Evolutionary conservation across 2,797 vertebrate genomes (phyloP).

Genomic region (Argya squamiceps): DNA sequence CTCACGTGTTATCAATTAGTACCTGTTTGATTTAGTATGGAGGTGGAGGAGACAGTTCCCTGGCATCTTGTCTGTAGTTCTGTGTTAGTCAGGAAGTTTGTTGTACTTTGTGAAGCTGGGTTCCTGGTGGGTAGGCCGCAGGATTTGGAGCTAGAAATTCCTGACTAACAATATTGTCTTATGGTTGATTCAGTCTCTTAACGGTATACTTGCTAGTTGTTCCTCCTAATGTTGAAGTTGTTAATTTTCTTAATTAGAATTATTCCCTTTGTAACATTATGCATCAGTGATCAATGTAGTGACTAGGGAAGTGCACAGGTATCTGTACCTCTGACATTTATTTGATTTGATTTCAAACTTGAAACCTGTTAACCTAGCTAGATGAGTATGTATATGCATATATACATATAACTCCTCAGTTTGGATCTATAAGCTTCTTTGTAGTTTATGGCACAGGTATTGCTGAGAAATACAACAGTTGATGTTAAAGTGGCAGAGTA

Average conservation of each 20-base stretch:
- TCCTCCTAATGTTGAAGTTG: background rate
- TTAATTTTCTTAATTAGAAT: background rate
- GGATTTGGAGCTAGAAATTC: background rate
- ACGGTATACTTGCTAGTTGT: background rate
- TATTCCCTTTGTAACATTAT: background rate
- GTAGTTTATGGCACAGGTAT: background rate
- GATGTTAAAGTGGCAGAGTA: background rate
- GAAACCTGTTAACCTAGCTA: background rate
- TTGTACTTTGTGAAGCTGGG: background rate
- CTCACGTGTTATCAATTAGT: accelerated
- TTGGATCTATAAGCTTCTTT: background rate
- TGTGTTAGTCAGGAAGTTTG: background rate
- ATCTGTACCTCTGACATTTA: background rate
- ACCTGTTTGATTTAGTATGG: background rate
- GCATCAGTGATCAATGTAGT: background rate
- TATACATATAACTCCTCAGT: background rate
- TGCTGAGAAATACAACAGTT: background rate
- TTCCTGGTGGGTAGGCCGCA: background rate
- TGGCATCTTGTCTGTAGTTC: background rate
- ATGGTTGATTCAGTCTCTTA: background rate
- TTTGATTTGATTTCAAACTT: background rate
- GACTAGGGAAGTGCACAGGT: background rate
- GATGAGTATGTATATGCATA: background rate
- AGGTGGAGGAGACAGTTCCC: background rate
- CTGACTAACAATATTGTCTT: background rate